Evolutionary conservation across 2,888 invertebrate species (phyloP).

Genomic region (Morpho deidamia): DNA sequence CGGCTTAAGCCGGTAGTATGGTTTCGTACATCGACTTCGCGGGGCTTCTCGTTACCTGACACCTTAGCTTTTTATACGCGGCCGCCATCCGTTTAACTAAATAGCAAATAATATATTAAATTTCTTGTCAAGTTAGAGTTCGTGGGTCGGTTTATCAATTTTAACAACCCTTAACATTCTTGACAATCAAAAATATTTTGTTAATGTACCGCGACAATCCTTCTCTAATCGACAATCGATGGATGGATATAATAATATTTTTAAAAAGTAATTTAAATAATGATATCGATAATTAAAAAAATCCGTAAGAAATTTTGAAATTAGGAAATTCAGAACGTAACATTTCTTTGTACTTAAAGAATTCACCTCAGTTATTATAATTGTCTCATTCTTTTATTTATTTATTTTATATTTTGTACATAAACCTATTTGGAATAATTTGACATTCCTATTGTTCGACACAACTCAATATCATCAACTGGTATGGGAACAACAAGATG

Average conservation of each 20-base stretch:
- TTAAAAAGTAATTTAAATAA: too few relatives aligned
- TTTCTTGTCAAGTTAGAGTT: slow-evolving; percentile 21
- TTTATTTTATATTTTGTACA: not conserved
- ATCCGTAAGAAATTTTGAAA: too few relatives aligned
- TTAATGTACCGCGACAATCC: too few relatives aligned
- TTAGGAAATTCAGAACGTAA: too few relatives aligned
- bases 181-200: too few relatives aligned
- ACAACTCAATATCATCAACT: not conserved
- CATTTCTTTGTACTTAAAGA: too few relatives aligned
- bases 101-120: slow-evolving; percentile 22
- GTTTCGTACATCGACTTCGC: slow-evolving; percentile 44
- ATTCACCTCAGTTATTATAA: too few relatives aligned
- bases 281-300: too few relatives aligned
- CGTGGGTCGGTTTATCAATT: slow-evolving; percentile 1
- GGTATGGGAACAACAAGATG: slow-evolving; percentile 11
- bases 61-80: slow-evolving; percentile 36
- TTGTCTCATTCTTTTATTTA: not conserved
- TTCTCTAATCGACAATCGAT: too few relatives aligned
- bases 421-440: too few relatives aligned
- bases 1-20: slow-evolving; percentile 59
- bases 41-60: slow-evolving; percentile 49
- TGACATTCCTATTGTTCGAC: too few relatives aligned
- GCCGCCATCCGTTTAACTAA: slow-evolving; percentile 31
- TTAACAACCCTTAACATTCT: not conserved
- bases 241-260: too few relatives aligned